These are phyloP conservation scores for Drosophila malerkotliana DNA, from an alignment of 1,140 invertebrate species.

Conservation along the genomic window DNA sequence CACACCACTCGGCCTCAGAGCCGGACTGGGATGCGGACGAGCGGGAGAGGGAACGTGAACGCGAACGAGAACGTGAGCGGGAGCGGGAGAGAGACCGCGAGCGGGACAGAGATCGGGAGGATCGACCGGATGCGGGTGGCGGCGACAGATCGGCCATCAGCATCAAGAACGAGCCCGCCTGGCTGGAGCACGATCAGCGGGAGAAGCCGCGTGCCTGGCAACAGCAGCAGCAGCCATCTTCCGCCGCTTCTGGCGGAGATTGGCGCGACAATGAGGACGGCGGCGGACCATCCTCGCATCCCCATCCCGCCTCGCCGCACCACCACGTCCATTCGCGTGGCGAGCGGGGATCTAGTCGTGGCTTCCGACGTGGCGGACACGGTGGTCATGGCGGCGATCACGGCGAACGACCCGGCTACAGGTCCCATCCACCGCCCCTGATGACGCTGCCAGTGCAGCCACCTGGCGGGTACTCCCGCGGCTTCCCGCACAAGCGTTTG, in stretches of 20 bases:
- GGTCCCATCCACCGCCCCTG: constrained; percentile 73
- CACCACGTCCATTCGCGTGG: constrained; percentile 66
- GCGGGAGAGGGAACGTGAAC: constrained; percentile 46
- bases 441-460: constrained; percentile 78
- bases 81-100: constrained; percentile 54
- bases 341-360: constrained; percentile 61
- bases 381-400: constrained; percentile 46
- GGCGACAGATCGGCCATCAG: constrained; percentile 3
- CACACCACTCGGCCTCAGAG: constrained; percentile 68
- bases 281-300: constrained; percentile 21
- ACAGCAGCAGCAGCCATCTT: constrained; percentile 20
- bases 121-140: constrained; percentile 27
- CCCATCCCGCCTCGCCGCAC: constrained; percentile 52
- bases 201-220: constrained; percentile 69
- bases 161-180: constrained; percentile 65
- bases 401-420: constrained; percentile 53
- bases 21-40: constrained; percentile 81
- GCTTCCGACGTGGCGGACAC: constrained; percentile 67
- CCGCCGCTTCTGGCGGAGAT: constrained; percentile 41
- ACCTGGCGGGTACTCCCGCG: constrained; percentile 69
- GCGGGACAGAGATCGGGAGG: constrained; percentile 30
- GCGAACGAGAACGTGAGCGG: constrained; percentile 19
- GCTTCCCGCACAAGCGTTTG: constrained; percentile 73
- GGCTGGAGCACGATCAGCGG: constrained; percentile 74
- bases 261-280: constrained; percentile 70